Percentiles rank a stretch among this genome's conserved stretches.
Evolutionary conservation across 2,797 vertebrate genomes (phyloP).

Genomic region (Anisognathus igniventris): DNA sequence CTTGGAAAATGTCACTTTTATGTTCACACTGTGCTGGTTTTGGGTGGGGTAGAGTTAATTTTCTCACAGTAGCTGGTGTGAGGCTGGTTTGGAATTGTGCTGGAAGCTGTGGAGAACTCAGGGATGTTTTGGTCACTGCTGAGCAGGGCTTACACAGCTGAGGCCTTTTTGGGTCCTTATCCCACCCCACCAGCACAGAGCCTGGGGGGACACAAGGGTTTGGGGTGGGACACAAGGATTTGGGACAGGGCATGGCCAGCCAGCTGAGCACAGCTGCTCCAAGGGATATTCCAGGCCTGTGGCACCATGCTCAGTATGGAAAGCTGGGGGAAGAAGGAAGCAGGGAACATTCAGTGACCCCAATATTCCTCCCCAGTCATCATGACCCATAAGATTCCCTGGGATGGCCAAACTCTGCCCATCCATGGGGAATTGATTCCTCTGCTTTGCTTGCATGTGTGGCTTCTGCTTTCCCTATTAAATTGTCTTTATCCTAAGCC

Average conservation of each 20-base stretch:
- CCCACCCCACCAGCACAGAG: rapidly evolving
- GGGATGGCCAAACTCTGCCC: not conserved
- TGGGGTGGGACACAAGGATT: not conserved
- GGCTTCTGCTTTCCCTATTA: not conserved
- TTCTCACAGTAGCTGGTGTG: not conserved
- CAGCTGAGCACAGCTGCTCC: not conserved
- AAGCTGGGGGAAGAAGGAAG: not conserved
- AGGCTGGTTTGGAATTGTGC: not conserved
- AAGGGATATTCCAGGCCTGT: not conserved
- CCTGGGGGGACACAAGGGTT: rapidly evolving
- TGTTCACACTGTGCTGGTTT: not conserved
- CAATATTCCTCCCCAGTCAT: not conserved
- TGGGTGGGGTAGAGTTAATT: not conserved
- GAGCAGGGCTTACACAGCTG: not conserved
- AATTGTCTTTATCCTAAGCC: not conserved
- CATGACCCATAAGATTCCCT: rapidly evolving
- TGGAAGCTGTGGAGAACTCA: not conserved
- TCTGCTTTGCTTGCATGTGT: not conserved
- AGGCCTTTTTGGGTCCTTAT: not conserved
- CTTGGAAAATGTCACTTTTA: not conserved
- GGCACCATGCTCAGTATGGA: not conserved
- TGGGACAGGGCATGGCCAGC: not conserved
- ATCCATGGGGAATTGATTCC: not conserved
- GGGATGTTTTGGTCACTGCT: not conserved
- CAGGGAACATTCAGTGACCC: rapidly evolving